These are phyloP conservation scores for Choloepus hoffmanni DNA, from an alignment of 2,113 vertebrate genomes.

Conservation along the genomic window DNA sequence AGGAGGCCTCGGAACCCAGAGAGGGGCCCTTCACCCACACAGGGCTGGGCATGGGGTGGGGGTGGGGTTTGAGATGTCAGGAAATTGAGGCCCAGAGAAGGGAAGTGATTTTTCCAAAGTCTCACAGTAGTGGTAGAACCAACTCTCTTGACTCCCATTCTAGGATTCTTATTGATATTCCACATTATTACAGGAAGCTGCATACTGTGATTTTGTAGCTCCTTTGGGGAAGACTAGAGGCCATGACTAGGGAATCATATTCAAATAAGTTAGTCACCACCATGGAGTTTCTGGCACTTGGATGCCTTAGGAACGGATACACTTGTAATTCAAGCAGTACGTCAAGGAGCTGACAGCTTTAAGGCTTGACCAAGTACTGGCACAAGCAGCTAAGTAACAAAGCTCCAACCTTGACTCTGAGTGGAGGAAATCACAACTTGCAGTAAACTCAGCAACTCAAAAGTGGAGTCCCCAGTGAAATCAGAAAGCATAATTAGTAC, in stretches of 20 bases:
- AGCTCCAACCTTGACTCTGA: neutral
- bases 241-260: neutral
- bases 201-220: slow-evolving; percentile 21
- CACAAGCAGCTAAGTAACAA: neutral
- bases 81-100: neutral
- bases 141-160: neutral
- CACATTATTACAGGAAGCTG: slow-evolving; percentile 13
- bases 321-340: slow-evolving; percentile 25
- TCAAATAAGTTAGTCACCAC: slow-evolving; percentile 40
- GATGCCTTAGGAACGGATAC: neutral
- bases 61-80: neutral
- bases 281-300: neutral
- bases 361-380: slow-evolving; percentile 39
- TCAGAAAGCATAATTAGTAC: neutral
- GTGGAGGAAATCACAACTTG: neutral
- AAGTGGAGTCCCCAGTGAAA: neutral
- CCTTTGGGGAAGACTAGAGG: neutral
- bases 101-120: neutral
- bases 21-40: neutral
- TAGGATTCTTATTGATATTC: neutral
- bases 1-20: neutral
- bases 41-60: neutral
- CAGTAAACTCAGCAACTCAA: neutral
- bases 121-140: neutral
- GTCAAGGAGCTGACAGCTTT: slow-evolving; percentile 59